phyloP scores from a whole-genome alignment of 2,888 invertebrate species.

The Conchocele bisecta region DNA sequence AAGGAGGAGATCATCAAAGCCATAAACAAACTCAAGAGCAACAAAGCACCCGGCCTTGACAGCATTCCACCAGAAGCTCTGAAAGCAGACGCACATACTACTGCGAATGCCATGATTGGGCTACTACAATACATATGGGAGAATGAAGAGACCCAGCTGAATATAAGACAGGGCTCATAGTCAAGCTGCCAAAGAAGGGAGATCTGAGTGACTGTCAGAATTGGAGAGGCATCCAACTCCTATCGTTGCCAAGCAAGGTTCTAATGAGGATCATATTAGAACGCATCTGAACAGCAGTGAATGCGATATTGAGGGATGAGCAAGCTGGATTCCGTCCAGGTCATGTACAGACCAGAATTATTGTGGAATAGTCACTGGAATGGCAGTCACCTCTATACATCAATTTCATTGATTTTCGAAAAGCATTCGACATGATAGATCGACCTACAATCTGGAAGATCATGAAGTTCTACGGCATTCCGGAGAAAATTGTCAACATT shows the following conservation, averaged over 20 bases:
- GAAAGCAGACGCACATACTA: too few relatives aligned
- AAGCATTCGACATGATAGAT: too few relatives aligned
- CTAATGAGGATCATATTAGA: conserved; percentile 3
- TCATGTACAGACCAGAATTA: conserved; percentile 14
- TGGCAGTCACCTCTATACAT: background rate
- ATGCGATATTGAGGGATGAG: background rate
- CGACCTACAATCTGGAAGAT: too few relatives aligned
- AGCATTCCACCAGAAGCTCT: conserved; percentile 19
- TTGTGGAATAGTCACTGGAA: too few relatives aligned
- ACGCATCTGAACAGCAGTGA: background rate
- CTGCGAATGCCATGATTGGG: background rate
- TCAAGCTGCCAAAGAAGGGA: conserved; percentile 27
- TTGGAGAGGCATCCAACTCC: conserved; percentile 14
- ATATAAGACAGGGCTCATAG: background rate
- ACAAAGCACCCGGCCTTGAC: conserved; percentile 5
- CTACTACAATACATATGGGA: background rate
- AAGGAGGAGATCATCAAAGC: conserved; percentile 15
- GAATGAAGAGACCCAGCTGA: background rate
- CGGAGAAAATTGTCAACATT: too few relatives aligned
- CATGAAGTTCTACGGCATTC: too few relatives aligned
- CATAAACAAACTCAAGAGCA: too few relatives aligned
- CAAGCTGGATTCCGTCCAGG: too few relatives aligned
- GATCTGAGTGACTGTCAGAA: too few relatives aligned
- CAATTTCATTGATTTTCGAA: background rate
- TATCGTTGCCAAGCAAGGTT: background rate